Conservation (phyloP, 1,140 invertebrate species). For the Drosophila nebulosa region DNA sequence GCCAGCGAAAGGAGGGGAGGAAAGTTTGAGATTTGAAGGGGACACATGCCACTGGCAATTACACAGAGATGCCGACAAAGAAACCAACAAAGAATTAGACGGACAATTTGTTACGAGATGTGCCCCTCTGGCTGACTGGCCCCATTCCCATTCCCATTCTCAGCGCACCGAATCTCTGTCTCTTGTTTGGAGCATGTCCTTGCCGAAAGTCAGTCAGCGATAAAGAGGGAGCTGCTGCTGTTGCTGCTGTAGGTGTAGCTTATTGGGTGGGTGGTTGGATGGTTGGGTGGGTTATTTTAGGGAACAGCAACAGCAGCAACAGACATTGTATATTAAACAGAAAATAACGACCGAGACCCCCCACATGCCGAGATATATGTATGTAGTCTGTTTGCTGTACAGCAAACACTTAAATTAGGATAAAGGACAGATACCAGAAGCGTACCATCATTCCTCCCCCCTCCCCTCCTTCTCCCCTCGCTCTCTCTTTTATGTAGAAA, state of each 20-base stretch:
- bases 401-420: slow-evolving; percentile 73
- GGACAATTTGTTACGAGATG: slow-evolving; percentile 38
- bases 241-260: background rate
- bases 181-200: slow-evolving; percentile 14
- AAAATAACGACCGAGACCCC: slow-evolving; percentile 59
- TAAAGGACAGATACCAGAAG: slow-evolving; percentile 50
- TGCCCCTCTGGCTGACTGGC: background rate
- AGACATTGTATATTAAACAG: slow-evolving; percentile 63
- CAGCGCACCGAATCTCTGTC: background rate
- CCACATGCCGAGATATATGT: slow-evolving; percentile 55
- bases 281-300: background rate
- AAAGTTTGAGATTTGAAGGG: background rate
- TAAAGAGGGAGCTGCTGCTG: background rate
- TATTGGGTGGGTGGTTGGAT: background rate
- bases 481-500: too few species aligned
- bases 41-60: slow-evolving; percentile 32
- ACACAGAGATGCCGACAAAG: slow-evolving; percentile 36
- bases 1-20: background rate
- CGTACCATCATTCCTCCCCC: background rate
- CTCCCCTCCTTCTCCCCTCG: background rate
- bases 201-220: slow-evolving; percentile 33
- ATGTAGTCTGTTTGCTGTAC: background rate
- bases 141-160: background rate
- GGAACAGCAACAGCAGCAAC: background rate
- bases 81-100: slow-evolving; percentile 53